These are phyloP conservation scores for Sterna hirundo DNA, from an alignment of 2,113 vertebrate species.

Conservation along the genomic window DNA sequence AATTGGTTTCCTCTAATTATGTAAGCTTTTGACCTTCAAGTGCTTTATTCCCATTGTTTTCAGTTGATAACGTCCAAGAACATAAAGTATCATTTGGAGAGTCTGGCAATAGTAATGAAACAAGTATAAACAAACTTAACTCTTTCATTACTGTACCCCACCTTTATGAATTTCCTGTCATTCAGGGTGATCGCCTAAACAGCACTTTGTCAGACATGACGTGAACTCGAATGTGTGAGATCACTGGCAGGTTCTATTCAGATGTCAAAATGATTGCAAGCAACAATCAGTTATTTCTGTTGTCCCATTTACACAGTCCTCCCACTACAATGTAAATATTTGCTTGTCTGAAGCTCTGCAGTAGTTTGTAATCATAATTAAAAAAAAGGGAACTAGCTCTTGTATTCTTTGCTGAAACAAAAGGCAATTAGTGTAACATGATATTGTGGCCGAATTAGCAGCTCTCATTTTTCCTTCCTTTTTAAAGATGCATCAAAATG, in stretches of 20 bases:
- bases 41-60: conserved; percentile 74
- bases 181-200: conserved; percentile 58
- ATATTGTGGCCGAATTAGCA: background rate
- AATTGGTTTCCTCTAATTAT: conserved; percentile 77
- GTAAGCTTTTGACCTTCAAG: conserved; percentile 66
- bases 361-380: background rate
- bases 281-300: background rate
- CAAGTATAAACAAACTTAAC: conserved; percentile 60
- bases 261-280: background rate
- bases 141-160: conserved; percentile 30
- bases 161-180: conserved; percentile 69
- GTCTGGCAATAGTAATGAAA: conserved; percentile 58
- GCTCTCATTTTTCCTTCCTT: background rate
- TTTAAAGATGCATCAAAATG: background rate
- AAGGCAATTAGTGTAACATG: background rate
- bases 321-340: conserved; percentile 19
- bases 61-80: conserved; percentile 71
- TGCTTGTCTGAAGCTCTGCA: background rate
- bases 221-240: background rate
- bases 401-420: background rate
- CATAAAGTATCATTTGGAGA: conserved; percentile 60
- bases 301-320: background rate
- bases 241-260: background rate
- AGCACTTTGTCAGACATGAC: background rate
- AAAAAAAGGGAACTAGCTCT: background rate